A percentile compares a stretch with the other conserved stretches of the same genome.
These are phyloP conservation scores for Calliphora vomitoria DNA, from an alignment of 2,888 invertebrate genomes.

Conservation along the genomic window DNA sequence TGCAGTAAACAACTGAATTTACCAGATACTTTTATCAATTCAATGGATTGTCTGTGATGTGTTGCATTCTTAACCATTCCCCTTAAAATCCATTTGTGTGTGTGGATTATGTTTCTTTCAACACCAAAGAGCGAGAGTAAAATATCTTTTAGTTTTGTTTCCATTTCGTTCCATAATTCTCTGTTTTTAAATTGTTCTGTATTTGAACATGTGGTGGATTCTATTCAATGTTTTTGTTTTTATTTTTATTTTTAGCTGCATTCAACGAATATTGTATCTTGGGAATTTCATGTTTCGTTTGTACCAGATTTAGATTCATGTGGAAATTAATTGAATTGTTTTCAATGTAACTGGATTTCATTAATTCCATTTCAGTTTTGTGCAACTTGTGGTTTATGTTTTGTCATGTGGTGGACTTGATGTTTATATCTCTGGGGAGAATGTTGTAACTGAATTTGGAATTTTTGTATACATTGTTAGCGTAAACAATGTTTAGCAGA, in stretches of 20 bases:
- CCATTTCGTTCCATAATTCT: slow-evolving; percentile 18
- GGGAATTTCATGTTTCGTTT: slow-evolving; percentile 7
- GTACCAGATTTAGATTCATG: neutral
- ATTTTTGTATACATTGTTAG: neutral
- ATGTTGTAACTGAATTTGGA: neutral
- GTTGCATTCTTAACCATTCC: neutral
- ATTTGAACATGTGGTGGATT: slow-evolving; percentile 59
- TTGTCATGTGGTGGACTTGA: slow-evolving; percentile 11
- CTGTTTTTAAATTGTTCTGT: neutral
- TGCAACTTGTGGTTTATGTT: slow-evolving; percentile 54
- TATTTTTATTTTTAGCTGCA: slow-evolving; percentile 15
- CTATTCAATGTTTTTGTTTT: slow-evolving; percentile 54
- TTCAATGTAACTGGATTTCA: neutral
- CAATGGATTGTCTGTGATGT: neutral
- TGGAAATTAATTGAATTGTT: slow-evolving; percentile 6
- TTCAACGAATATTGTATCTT: neutral
- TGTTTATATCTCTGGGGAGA: neutral
- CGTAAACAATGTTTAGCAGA: neutral
- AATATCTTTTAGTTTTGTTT: slow-evolving; percentile 22
- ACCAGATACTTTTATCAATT: slow-evolving; percentile 5
- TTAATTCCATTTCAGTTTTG: neutral
- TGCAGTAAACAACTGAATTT: slow-evolving; percentile 17
- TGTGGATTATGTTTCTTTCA: neutral
- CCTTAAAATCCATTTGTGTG: slow-evolving; percentile 26
- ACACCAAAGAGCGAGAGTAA: neutral